phyloP scores from a whole-genome alignment of 2,797 vertebrate genomes.

The Xyrichtys novacula region DNA sequence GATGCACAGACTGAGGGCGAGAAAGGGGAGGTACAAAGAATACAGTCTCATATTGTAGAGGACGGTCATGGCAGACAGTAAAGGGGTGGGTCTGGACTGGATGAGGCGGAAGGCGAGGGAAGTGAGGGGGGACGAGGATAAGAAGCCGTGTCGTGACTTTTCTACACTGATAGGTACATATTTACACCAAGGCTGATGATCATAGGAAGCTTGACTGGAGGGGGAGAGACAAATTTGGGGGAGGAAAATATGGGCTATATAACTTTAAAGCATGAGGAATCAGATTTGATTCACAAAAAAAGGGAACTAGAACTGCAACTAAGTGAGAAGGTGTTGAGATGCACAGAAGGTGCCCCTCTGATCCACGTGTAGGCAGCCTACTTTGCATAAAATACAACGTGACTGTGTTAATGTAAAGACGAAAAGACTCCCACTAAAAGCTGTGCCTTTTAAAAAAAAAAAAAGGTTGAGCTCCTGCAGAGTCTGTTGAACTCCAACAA shows the following conservation, averaged over 20 bases:
- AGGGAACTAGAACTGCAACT: constrained; percentile 22
- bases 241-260: neutral
- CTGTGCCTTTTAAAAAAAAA: neutral
- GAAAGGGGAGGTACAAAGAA: constrained; percentile 86
- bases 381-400: constrained; percentile 53
- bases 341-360: constrained; percentile 28
- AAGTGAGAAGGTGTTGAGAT: constrained; percentile 48
- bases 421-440: neutral
- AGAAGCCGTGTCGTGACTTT: constrained; percentile 73
- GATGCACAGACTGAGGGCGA: constrained; percentile 79
- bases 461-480: neutral
- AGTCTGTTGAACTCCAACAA: neutral
- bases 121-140: constrained; percentile 65
- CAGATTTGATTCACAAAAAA: neutral
- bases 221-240: neutral
- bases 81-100: constrained; percentile 81
- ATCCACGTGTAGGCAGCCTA: constrained; percentile 54
- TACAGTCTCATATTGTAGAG: constrained; percentile 82
- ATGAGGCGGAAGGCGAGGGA: constrained; percentile 67
- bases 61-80: constrained; percentile 81
- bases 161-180: constrained; percentile 49
- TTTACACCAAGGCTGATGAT: constrained; percentile 18
- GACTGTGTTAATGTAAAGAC: constrained; percentile 42
- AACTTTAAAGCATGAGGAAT: neutral
- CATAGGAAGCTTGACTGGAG: neutral